These are phyloP conservation scores for Plestiodon gilberti DNA, from an alignment of 2,113 vertebrate genomes.

Conservation along the genomic window DNA sequence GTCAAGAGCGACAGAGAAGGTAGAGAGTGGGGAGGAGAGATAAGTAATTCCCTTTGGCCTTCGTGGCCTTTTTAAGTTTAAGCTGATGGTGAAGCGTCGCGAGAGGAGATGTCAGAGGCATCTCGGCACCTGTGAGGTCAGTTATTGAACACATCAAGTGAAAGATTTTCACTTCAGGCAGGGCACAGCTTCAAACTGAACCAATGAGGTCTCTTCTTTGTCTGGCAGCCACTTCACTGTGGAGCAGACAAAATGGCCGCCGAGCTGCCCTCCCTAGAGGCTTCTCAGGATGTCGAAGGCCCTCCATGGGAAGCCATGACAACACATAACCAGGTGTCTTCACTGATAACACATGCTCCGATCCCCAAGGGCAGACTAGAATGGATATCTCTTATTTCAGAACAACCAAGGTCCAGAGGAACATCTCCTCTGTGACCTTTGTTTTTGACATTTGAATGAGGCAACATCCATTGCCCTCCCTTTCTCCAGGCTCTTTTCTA, in stretches of 20 bases:
- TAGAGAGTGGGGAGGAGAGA: neutral
- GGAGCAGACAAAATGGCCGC: neutral
- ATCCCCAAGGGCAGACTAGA: constrained; percentile 10
- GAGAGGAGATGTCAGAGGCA: neutral
- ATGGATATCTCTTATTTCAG: constrained; percentile 36
- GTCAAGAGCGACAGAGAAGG: neutral
- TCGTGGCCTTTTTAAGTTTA: neutral
- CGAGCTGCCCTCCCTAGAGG: neutral
- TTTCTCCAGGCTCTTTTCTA: neutral
- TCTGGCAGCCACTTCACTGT: neutral
- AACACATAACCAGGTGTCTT: constrained; percentile 12
- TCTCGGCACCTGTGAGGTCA: neutral
- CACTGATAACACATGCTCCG: neutral
- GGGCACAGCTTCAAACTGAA: neutral
- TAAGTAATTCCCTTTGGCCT: neutral
- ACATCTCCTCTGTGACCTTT: constrained; percentile 29
- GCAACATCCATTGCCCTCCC: neutral
- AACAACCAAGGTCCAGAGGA: constrained; percentile 8
- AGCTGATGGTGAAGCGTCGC: neutral
- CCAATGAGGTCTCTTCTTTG: neutral
- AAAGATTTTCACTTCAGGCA: neutral
- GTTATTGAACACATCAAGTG: neutral
- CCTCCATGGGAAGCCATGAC: constrained; percentile 8
- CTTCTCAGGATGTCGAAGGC: neutral
- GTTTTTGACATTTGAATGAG: neutral